phyloP scores from a whole-genome alignment of 2,797 vertebrate genomes.

The Danio aesculapii region DNA sequence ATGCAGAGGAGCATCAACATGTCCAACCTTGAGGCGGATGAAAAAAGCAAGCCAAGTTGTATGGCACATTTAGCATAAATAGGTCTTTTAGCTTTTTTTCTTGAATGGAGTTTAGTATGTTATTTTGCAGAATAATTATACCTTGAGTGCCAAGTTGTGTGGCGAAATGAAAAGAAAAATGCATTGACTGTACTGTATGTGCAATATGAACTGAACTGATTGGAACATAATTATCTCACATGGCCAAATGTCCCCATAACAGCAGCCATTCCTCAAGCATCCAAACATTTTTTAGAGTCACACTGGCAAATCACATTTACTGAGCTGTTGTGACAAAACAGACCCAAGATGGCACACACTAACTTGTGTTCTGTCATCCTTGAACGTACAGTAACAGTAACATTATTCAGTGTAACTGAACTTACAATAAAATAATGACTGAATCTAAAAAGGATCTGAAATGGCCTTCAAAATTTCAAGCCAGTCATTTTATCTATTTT shows the following conservation, averaged over 20 bases:
- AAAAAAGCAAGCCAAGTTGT: neutral
- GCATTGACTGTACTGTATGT: neutral
- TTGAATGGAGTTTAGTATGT: neutral
- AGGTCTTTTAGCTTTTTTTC: neutral
- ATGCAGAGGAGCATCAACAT: too few relatives aligned
- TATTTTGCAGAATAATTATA: neutral
- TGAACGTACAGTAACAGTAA: constrained; percentile 3
- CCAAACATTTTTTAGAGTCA: neutral
- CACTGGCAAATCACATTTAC: constrained; percentile 17
- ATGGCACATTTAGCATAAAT: neutral
- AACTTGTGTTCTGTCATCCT: neutral
- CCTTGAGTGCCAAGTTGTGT: neutral
- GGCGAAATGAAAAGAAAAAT: neutral
- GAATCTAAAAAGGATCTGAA: neutral
- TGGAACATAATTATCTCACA: constrained; percentile 4
- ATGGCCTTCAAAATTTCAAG: neutral
- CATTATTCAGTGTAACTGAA: neutral
- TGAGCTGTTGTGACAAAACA: constrained; percentile 19
- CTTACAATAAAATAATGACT: neutral
- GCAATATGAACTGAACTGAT: neutral
- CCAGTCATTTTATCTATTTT: neutral
- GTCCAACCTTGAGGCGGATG: too few relatives aligned
- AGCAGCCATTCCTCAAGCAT: neutral
- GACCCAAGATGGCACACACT: constrained; percentile 5
- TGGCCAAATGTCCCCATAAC: neutral